These are phyloP conservation scores for Bungarus multicinctus DNA, from an alignment of 2,113 vertebrate species.

Conservation along the genomic window DNA sequence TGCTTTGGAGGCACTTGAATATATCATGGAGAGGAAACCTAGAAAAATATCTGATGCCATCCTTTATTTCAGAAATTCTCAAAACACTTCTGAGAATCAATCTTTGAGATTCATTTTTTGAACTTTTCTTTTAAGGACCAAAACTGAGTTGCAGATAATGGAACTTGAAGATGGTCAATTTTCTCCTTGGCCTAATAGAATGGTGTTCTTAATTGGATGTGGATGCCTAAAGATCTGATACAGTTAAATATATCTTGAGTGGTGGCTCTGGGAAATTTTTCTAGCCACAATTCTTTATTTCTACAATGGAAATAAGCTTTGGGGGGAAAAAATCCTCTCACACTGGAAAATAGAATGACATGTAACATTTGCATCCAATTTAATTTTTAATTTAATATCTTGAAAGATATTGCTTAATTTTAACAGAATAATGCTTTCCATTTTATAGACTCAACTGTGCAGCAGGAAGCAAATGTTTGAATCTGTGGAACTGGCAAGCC, in stretches of 20 bases:
- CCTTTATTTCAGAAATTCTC: background rate
- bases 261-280: background rate
- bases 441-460: constrained; percentile 71
- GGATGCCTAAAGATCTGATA: background rate
- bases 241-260: background rate
- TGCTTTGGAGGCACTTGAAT: background rate
- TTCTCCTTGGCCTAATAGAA: background rate
- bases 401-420: background rate
- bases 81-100: background rate
- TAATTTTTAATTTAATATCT: constrained; percentile 1
- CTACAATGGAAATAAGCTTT: background rate
- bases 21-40: background rate
- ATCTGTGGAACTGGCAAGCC: constrained; percentile 73
- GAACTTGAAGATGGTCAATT: background rate
- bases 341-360: background rate
- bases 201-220: background rate
- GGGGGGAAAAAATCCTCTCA: background rate
- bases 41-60: background rate
- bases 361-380: constrained; percentile 1
- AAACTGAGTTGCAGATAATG: background rate
- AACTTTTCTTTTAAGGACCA: background rate
- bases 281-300: background rate
- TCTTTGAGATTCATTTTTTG: background rate
- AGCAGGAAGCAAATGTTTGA: constrained; percentile 72
- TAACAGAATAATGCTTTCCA: constrained; percentile 13